Percentiles rank a stretch among this genome's conserved stretches.
Conservation (phyloP, 2,888 invertebrate genomes). For the Galerucella nymphaeae region DNA sequence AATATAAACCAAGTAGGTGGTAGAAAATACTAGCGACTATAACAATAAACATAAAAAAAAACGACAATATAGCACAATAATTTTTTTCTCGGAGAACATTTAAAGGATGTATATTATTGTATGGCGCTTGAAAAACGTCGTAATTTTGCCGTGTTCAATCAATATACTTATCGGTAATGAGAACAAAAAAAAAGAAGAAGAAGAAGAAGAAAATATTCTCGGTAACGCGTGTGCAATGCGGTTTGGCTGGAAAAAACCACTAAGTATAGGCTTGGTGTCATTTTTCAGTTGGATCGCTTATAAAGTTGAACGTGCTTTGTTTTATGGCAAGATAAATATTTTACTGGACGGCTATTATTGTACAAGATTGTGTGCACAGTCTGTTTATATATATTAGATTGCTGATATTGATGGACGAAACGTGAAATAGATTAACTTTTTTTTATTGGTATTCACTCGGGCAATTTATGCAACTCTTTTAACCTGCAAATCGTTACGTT, state of each 20-base stretch:
- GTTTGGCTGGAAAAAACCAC: slow-evolving; percentile 52
- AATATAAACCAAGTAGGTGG: slow-evolving; percentile 44
- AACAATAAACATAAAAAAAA: slow-evolving; percentile 48
- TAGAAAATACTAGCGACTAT: slow-evolving; percentile 43
- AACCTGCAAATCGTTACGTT: too few relatives aligned
- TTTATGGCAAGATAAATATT: slow-evolving; percentile 29
- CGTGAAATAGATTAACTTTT: slow-evolving; percentile 51
- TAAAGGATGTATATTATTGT: slow-evolving; percentile 48
- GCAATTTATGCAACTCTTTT: not conserved
- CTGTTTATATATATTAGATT: slow-evolving; percentile 52
- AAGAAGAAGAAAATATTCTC: slow-evolving; percentile 49
- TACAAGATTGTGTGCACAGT: slow-evolving; percentile 53
- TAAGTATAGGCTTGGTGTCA: slow-evolving; percentile 52
- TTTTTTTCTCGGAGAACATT: slow-evolving; percentile 42
- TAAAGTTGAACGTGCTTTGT: slow-evolving; percentile 31
- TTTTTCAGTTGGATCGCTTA: slow-evolving; percentile 47
- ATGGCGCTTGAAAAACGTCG: slow-evolving; percentile 50
- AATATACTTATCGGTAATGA: slow-evolving; percentile 51
- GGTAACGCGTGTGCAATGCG: slow-evolving; percentile 55
- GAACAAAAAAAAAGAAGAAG: slow-evolving; percentile 36
- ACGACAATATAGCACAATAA: slow-evolving; percentile 44
- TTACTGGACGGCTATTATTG: slow-evolving; percentile 47
- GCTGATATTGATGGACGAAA: slow-evolving; percentile 49
- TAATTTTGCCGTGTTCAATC: slow-evolving; percentile 56
- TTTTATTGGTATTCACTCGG: slow-evolving; percentile 17